Evolutionary conservation across 1,140 invertebrate species (phyloP), one percentile per base, ranked within the genome.

Genomic region (Eriosoma lanigerum): DNA sequence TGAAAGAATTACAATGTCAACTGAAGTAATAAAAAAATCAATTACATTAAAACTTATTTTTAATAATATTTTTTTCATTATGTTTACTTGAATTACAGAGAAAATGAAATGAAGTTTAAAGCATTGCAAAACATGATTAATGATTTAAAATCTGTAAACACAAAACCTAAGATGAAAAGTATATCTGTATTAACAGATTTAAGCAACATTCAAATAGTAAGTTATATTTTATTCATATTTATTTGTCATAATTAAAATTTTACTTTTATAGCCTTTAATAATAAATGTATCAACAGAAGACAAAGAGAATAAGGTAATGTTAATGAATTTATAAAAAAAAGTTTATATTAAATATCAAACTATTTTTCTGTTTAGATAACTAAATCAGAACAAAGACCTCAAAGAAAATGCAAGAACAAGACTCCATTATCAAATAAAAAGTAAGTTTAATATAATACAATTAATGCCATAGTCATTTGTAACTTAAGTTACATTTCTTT

Each of bases 281-380:
- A 4, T 12, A 26, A 26, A n/a, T 0, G 3, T 8, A 10, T 15
- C 26, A 48, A 10, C 1, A 1, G 75, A 62, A 78, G 38, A 44
- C 0, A 78, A 78, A 62, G 75, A 78, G 62, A 78, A 78, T 60
- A 19, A 62, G 56, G 75, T 78, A 76, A 52, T 9, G 38, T n/a
- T 17, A 21, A 46, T 48, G 26, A 9, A 73, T 15, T 44, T 13
- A 76, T 56, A 24, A 29, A 24, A 38, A 19, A n/a, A n/a, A n/a
- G n/a, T n/a, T 26, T 3, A n/a, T 72, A 26, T n/a, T 24, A 17
- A 19, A 29, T 17, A n/a, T 32, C 15, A 8, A 17, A 19, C 21
- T 75, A 15, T n/a, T 75, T 52, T 24, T 54, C 6, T 19, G 26
- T 52, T 38, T 56, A 75, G 48, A 21, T 60, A 21, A 0, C 17